Conservation (phyloP, 1,140 invertebrate genomes). For the Pararge aegeria region DNA sequence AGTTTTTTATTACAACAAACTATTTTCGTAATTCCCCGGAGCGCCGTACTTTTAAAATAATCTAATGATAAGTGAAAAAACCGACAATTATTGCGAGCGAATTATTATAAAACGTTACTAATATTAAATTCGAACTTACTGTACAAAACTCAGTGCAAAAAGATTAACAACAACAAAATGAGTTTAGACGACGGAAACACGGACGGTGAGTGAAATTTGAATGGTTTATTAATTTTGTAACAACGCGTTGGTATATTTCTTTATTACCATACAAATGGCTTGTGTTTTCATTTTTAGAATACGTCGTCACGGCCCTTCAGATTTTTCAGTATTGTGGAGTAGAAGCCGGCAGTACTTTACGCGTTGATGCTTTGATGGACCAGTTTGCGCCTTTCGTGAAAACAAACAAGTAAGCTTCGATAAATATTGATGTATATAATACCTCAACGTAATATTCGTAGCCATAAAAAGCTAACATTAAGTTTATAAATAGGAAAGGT, state of each 20-base stretch:
- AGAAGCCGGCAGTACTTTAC: conserved; percentile 49
- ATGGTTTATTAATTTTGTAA: conserved; percentile 51
- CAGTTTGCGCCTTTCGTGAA: conserved; percentile 69
- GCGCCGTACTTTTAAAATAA: conserved; percentile 48
- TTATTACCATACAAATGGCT: conserved; percentile 38
- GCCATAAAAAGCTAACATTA: no score
- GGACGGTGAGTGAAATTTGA: conserved; percentile 55
- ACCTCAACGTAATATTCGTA: no score
- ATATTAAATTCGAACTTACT: no score
- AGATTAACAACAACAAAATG: conserved; percentile 42
- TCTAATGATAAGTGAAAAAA: conserved; percentile 59
- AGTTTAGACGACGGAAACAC: conserved; percentile 50
- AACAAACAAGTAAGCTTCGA: conserved; percentile 61
- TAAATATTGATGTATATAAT: neutral
- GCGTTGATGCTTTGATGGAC: conserved; percentile 63
- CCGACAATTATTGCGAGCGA: conserved; percentile 36
- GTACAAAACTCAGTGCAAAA: no score
- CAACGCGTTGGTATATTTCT: conserved; percentile 58
- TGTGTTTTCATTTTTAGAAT: conserved; percentile 60
- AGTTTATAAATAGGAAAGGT: neutral
- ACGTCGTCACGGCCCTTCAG: conserved; percentile 60
- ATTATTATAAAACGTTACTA: no score
- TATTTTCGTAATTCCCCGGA: conserved; percentile 56
- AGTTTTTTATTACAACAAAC: conserved; percentile 49
- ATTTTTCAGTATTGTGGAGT: conserved; percentile 69